A percentile compares a stretch with the other conserved stretches of the same genome.
Evolutionary conservation across 2,797 vertebrate genomes (phyloP).

Genomic region (Chaetophractus vellerosus): DNA sequence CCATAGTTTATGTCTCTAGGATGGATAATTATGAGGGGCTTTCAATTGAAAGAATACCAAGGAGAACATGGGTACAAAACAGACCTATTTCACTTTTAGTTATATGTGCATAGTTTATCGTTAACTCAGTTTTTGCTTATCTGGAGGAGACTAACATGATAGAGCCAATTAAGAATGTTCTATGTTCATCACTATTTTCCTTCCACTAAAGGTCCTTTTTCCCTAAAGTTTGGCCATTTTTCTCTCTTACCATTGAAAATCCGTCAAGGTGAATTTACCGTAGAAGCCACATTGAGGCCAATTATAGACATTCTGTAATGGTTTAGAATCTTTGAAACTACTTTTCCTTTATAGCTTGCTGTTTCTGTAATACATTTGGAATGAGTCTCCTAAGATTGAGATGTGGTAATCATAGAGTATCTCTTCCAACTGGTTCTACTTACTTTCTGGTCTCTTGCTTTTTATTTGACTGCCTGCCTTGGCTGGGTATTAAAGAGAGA

Average conservation of each 20-base stretch:
- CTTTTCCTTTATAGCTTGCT: not conserved
- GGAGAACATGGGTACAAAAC: not conserved
- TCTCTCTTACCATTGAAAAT: not conserved
- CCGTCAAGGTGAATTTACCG: not conserved
- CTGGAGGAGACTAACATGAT: not conserved
- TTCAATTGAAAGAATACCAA: not conserved
- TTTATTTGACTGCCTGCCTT: not conserved
- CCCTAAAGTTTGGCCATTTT: not conserved
- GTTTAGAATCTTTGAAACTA: not conserved
- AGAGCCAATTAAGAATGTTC: not conserved
- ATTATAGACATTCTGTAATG: not conserved
- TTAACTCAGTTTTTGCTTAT: not conserved
- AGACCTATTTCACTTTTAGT: not conserved
- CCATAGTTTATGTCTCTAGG: not conserved
- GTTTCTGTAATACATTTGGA: not conserved
- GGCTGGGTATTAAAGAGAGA: not conserved
- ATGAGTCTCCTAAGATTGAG: not conserved
- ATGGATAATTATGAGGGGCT: not conserved
- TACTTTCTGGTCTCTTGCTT: not conserved
- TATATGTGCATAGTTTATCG: not conserved
- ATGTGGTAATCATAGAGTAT: not conserved
- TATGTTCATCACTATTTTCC: not conserved
- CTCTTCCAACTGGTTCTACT: not conserved
- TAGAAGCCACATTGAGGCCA: not conserved
- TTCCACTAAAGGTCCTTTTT: not conserved